Evolutionary conservation across 2,888 invertebrate genomes (phyloP), one percentile per base, ranked within the genome.

Genomic region (Troides oblongomaculatus): DNA sequence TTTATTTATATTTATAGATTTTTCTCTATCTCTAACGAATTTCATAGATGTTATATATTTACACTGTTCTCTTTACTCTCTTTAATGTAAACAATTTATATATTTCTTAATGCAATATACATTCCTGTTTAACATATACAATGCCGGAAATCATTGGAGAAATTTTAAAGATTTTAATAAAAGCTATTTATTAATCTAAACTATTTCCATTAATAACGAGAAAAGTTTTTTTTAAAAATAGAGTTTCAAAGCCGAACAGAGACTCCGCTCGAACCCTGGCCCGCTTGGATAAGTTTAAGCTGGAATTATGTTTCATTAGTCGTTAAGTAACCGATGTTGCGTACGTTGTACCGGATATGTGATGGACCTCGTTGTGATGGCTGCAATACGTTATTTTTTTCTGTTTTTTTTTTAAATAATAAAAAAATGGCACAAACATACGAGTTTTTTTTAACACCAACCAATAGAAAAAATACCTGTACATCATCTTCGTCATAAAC

Each of bases 401-500:
- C 14, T 46, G 46, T 46, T 46, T 46, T 46, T 46, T 46, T 79
- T 82, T 78, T 80, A 79, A 84, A 84, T 81, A 85, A 86, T 85
- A 87, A 88, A 88, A 76, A 85, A 86, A 87, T 87, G 87, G 88
- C 89, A 90, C 89, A 88, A 86, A 81, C 66, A 67, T 57, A 62
- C 14, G 12, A 14, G 2, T 46, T 46, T 46, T 14, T 46, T 46
- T 46, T 14, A 46, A 46, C 1, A 46, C 2, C 12, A 43, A 43
- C 43, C 14, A 46, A 14, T 12, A 46, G 14, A 46, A 46, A 46
- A 46, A 2, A 46, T 46, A 46, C 12, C 10, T 10, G 12, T 8
- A 10, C 1, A 43, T 43, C 3, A 30, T 30, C 30, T 2, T 30
- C 30, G 4, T 25, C 25, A 25, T 25, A 30, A 30, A 30, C 30